Conservation (phyloP, 2,797 vertebrate species). For the Gymnocypris eckloni region DNA sequence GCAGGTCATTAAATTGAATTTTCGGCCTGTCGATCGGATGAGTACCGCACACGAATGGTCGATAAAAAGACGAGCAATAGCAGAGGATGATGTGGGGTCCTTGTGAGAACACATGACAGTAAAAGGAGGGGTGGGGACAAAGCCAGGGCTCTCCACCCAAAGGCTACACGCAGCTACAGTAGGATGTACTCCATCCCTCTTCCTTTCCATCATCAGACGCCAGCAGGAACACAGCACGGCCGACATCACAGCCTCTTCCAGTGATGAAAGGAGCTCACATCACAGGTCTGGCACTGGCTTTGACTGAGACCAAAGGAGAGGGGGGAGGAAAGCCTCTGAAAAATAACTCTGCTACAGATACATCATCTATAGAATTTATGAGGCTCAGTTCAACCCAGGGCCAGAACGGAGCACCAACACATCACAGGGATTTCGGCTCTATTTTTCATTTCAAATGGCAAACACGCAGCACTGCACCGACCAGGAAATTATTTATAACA, state of each 20-base stretch:
- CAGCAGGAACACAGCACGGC: conserved; percentile 45
- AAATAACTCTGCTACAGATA: conserved; percentile 77
- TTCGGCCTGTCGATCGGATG: conserved; percentile 82
- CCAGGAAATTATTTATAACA: conserved; percentile 80
- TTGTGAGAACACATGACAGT: conserved; percentile 24
- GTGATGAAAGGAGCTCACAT: conserved; percentile 58
- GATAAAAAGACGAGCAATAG: conserved; percentile 64
- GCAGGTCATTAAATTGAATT: conserved; percentile 87
- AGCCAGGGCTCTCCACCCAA: conserved; percentile 50
- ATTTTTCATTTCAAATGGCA: conserved; percentile 79
- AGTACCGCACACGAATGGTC: conserved; percentile 77
- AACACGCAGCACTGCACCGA: conserved; percentile 73
- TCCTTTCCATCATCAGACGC: conserved; percentile 47
- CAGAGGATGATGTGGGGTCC: conserved; percentile 51
- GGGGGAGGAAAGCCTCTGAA: conserved; percentile 53
- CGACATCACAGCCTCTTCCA: conserved; percentile 49
- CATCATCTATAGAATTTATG: conserved; percentile 83
- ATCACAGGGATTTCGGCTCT: conserved; percentile 76
- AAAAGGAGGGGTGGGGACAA: conserved; percentile 22
- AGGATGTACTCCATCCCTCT: conserved; percentile 25
- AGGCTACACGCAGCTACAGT: conserved; percentile 36
- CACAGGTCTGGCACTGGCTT: conserved; percentile 59
- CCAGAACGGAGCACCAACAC: conserved; percentile 79
- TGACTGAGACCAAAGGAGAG: conserved; percentile 67
- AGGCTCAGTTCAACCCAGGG: conserved; percentile 79